Conservation (phyloP, 2,113 vertebrate genomes). For the Scophthalmus maximus region DNA sequence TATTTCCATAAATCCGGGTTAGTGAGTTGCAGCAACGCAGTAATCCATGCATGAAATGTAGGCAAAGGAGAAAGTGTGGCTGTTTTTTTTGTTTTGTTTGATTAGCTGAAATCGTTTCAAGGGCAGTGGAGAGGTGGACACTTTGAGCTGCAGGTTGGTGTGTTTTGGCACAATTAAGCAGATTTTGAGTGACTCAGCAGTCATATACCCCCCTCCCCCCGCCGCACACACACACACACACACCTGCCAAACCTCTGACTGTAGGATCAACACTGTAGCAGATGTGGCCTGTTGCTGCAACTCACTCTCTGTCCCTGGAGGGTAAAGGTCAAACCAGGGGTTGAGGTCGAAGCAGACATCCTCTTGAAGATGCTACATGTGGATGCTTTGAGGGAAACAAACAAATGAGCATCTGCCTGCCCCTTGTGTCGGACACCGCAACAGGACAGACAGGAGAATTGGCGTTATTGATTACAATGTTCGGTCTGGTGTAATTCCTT, state of each 20-base stretch:
- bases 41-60: constrained; percentile 71
- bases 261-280: constrained; percentile 78
- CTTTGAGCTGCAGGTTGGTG: constrained; percentile 33
- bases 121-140: background rate
- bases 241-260: constrained; percentile 23
- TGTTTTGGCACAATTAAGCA: constrained; percentile 61
- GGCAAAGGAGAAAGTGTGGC: constrained; percentile 51
- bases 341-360: constrained; percentile 64
- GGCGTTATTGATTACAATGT: constrained; percentile 70
- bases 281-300: constrained; percentile 78
- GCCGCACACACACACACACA: no score
- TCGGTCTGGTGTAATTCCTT: constrained; percentile 56
- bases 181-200: constrained; percentile 45
- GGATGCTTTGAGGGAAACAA: constrained; percentile 63
- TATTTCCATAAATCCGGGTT: constrained; percentile 73
- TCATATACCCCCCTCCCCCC: constrained; percentile 46
- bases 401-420: constrained; percentile 79
- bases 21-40: constrained; percentile 62
- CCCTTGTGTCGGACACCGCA: constrained; percentile 17
- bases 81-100: constrained; percentile 28
- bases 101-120: constrained; percentile 27
- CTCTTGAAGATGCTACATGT: constrained; percentile 74
- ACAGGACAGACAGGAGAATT: constrained; percentile 44
- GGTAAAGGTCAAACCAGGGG: constrained; percentile 71
- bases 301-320: constrained; percentile 72